Evolutionary conservation across 2,888 invertebrate species (phyloP).

Genomic region (Endomychus coccineus): DNA sequence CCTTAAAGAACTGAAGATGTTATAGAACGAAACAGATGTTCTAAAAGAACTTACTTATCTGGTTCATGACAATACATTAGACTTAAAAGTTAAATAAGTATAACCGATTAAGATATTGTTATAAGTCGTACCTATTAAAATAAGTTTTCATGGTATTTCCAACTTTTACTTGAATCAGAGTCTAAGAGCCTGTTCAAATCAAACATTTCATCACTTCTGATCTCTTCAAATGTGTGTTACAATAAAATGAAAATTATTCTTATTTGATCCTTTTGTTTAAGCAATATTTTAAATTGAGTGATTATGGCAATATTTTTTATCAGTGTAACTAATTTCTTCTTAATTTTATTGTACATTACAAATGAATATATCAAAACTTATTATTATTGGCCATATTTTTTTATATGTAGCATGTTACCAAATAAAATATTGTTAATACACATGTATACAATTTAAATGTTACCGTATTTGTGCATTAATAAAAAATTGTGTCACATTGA

Average conservation of each 20-base stretch:
- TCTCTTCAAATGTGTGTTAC: too few relatives aligned
- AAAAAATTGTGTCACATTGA: slow-evolving; percentile 37
- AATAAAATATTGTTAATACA: slow-evolving; percentile 42
- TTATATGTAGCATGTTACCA: slow-evolving; percentile 40
- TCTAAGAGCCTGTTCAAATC: too few relatives aligned
- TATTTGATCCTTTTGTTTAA: too few relatives aligned
- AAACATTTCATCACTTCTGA: too few relatives aligned
- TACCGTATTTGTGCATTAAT: slow-evolving; percentile 47
- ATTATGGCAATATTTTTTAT: neutral
- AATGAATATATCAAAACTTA: neutral
- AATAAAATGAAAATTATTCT: too few relatives aligned
- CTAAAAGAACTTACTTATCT: slow-evolving; percentile 27
- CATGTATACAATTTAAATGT: slow-evolving; percentile 46
- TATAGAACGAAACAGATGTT: slow-evolving; percentile 4
- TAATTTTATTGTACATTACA: neutral
- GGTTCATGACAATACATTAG: slow-evolving; percentile 47
- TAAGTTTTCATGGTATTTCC: too few relatives aligned
- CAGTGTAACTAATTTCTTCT: neutral
- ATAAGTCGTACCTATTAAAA: slow-evolving; percentile 24
- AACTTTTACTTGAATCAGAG: too few relatives aligned
- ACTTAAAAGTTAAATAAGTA: slow-evolving; percentile 39
- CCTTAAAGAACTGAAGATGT: too few relatives aligned
- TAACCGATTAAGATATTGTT: slow-evolving; percentile 39
- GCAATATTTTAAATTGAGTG: too few relatives aligned
- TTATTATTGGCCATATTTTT: slow-evolving; percentile 32